phyloP scores from a whole-genome alignment of 2,888 invertebrate genomes.

The Cabera pusaria region DNA sequence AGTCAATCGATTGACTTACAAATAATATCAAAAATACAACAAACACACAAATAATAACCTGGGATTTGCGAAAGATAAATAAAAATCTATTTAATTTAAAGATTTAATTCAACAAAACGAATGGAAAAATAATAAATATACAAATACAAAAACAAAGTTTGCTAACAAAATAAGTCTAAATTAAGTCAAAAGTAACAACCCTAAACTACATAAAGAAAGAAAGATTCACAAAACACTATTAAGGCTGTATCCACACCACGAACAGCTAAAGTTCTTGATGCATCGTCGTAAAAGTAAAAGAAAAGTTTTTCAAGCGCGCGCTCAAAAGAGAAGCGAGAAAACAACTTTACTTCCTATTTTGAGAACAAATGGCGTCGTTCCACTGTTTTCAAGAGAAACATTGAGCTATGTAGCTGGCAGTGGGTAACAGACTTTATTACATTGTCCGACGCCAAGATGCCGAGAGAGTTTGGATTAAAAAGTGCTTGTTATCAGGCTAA shows the following conservation, averaged over 20 bases:
- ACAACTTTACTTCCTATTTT: slow-evolving; percentile 68
- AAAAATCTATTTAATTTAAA: too few relatives aligned
- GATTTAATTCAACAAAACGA: too few relatives aligned
- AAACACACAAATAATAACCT: background rate
- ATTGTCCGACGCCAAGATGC: slow-evolving; percentile 19
- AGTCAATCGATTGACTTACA: too few relatives aligned
- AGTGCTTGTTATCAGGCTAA: slow-evolving; percentile 8
- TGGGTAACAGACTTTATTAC: slow-evolving; percentile 35
- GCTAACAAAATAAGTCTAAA: too few relatives aligned
- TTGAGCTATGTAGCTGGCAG: slow-evolving; percentile 31
- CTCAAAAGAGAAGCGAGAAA: slow-evolving; percentile 55
- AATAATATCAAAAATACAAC: too few relatives aligned
- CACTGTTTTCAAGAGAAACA: slow-evolving; percentile 46
- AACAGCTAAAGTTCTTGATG: slow-evolving; percentile 42
- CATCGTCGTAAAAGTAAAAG: slow-evolving; percentile 51
- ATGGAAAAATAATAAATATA: too few relatives aligned
- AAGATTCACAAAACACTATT: slow-evolving; percentile 35
- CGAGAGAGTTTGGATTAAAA: slow-evolving; percentile 17
- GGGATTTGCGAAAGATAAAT: background rate
- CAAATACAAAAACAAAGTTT: too few relatives aligned
- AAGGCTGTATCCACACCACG: slow-evolving; percentile 29
- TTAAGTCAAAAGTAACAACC: slow-evolving; percentile 17
- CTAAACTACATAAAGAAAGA: slow-evolving; percentile 12
- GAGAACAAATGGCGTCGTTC: slow-evolving; percentile 59
- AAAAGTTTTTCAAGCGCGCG: slow-evolving; percentile 45